Conservation (phyloP, 2,113 vertebrate genomes). For the Engystomops pustulosus region DNA sequence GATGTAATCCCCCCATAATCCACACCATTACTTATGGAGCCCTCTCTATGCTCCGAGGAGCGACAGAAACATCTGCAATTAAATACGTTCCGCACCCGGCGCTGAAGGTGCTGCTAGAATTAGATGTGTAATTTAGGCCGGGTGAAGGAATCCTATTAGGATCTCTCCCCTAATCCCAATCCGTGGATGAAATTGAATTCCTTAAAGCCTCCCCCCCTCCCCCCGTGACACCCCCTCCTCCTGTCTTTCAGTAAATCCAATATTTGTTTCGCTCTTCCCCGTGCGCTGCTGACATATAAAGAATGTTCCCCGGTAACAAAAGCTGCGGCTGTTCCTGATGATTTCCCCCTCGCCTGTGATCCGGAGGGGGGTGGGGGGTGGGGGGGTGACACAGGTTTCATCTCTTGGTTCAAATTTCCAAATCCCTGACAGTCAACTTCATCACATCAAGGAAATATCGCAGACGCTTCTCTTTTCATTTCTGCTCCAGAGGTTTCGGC, state of each 20-base stretch:
- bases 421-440: slow-evolving; percentile 82
- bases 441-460: slow-evolving; percentile 78
- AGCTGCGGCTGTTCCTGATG: slow-evolving; percentile 70
- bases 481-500: slow-evolving; percentile 61
- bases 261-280: slow-evolving; percentile 71
- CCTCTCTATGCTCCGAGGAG: neutral
- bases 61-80: neutral
- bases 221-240: neutral
- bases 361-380: slow-evolving; percentile 69
- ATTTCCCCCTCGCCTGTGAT: slow-evolving; percentile 65
- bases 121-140: neutral
- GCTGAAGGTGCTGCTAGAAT: neutral
- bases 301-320: slow-evolving; percentile 74
- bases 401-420: slow-evolving; percentile 81
- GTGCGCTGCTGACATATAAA: slow-evolving; percentile 73
- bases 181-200: slow-evolving; percentile 46
- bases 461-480: slow-evolving; percentile 70
- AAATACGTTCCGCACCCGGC: slow-evolving; percentile 15
- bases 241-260: slow-evolving; percentile 70
- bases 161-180: slow-evolving; percentile 26
- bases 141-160: slow-evolving; percentile 31
- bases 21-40: neutral
- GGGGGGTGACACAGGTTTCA: slow-evolving; percentile 73
- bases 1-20: neutral
- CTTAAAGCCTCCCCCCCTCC: slow-evolving; percentile 62